Base-by-base conservation (phyloP, 2,113 vertebrate genomes). In the Halichoeres trimaculatus region DNA sequence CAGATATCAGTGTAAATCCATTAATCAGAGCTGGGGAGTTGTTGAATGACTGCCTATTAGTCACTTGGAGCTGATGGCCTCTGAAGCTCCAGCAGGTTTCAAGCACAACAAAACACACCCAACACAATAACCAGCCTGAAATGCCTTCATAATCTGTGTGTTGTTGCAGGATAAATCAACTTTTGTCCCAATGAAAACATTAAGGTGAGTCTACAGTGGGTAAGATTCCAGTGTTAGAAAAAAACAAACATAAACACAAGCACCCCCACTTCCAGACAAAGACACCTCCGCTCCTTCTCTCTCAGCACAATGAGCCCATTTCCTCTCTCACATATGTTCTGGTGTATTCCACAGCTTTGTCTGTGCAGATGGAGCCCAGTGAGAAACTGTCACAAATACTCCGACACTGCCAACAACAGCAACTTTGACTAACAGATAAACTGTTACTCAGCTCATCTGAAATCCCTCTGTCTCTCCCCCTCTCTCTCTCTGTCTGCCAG, bases 401-500 rank as follows among this genome's bases (percentile, higher is more conserved):
- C 11, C 14, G 10, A 20, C 20, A 3, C 23, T 61, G 57, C 50
- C 41, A 68, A 20, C 48, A 34, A 13, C 1, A 0, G n/a, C 22
- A 12, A 11, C 23, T 45, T 48, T 1, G 12, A 38, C 53, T 50
- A 12, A 24, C 45, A 22, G 26, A 22, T 30, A 24, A 45, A 48
- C 16, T 2, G 12, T 16, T 16, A 16, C 20, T 26, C 17, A 36
- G 23, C 22, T 54, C 48, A 10, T 61, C 23, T 35, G 7, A 48
- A 22, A 48, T 34, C 13, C 30, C 30, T 36, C 0, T 52, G 1
- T 30, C 1, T 30, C 43, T 51, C 45, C 14, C 64, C 17, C 48
- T 13, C 34, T 36, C n/a, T 47, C 19, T 74, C 34, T 53, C 11
- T 80, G 13, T 73, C 35, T 63, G 1, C 62, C 90, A 99, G 98